These are phyloP conservation scores for Aethina tumida DNA, from an alignment of 1,140 invertebrate genomes.

Conservation along the genomic window DNA sequence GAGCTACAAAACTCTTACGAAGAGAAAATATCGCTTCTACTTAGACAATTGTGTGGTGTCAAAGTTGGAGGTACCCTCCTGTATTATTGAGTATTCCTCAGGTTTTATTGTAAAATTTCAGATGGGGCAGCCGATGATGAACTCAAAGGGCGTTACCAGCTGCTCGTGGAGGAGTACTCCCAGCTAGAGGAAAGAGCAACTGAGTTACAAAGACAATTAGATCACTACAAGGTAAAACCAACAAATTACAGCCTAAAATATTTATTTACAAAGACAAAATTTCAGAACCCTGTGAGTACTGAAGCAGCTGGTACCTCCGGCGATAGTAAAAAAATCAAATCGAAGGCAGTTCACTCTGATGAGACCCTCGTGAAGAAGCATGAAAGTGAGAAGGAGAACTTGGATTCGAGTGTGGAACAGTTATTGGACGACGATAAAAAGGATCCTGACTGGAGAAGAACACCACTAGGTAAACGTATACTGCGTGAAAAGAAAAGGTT, in stretches of 20 bases:
- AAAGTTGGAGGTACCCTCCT: conserved; percentile 15
- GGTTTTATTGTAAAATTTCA: conserved; percentile 24
- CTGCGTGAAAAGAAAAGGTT: conserved; percentile 24
- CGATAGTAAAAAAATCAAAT: conserved; percentile 7
- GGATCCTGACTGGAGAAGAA: conserved; percentile 60
- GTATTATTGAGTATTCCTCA: conserved; percentile 15
- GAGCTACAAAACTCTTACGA: conserved; percentile 37
- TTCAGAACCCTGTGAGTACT: background rate
- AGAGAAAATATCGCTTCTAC: conserved; percentile 37
- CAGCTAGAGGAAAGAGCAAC: conserved; percentile 11
- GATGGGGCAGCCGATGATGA: conserved; percentile 29
- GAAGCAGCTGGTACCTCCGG: background rate
- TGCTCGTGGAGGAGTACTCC: conserved; percentile 12
- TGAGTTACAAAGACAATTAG: background rate
- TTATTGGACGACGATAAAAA: conserved; percentile 39
- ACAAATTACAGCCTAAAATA: background rate
- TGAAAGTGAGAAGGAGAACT: conserved; percentile 2
- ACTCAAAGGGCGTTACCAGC: conserved; percentile 10
- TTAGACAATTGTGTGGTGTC: conserved; percentile 26
- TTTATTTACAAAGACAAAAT: background rate
- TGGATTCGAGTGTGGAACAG: conserved; percentile 1
- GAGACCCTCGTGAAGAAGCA: too few species aligned
- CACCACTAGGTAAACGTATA: conserved; percentile 43
- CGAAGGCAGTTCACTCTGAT: background rate
- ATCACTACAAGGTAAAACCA: background rate